These are phyloP conservation scores for Indri indri DNA, from an alignment of 2,113 vertebrate genomes.

Conservation along the genomic window DNA sequence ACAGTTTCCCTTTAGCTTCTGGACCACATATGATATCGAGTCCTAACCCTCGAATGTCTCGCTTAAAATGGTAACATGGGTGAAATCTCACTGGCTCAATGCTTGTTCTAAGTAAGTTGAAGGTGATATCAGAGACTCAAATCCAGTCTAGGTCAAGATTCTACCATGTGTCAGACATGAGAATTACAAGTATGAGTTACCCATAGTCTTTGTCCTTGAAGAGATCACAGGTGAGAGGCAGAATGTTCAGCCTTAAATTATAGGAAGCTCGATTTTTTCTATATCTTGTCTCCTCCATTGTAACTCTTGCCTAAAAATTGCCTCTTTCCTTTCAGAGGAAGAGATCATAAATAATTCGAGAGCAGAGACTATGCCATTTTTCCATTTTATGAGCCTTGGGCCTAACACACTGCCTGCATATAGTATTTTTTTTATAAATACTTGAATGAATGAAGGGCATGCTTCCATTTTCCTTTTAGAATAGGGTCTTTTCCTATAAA, in stretches of 20 bases:
- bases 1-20: neutral
- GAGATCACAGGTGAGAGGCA: neutral
- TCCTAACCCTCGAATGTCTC: neutral
- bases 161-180: neutral
- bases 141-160: neutral
- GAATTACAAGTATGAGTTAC: neutral
- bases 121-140: neutral
- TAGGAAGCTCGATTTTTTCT: neutral
- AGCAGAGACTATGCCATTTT: neutral
- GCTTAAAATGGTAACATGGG: neutral
- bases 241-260: neutral
- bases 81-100: neutral
- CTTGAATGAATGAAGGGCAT: neutral
- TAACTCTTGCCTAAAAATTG: neutral
- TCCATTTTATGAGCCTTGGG: neutral
- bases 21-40: neutral
- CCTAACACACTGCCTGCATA: neutral
- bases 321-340: neutral
- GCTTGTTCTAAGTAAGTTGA: neutral
- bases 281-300: neutral
- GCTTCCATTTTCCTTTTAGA: neutral
- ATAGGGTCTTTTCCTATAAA: neutral
- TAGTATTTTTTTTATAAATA: neutral
- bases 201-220: neutral
- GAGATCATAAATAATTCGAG: neutral